Conservation (phyloP, 92 coral and sea anemone genomes). For the Paragorgia papillata region DNA sequence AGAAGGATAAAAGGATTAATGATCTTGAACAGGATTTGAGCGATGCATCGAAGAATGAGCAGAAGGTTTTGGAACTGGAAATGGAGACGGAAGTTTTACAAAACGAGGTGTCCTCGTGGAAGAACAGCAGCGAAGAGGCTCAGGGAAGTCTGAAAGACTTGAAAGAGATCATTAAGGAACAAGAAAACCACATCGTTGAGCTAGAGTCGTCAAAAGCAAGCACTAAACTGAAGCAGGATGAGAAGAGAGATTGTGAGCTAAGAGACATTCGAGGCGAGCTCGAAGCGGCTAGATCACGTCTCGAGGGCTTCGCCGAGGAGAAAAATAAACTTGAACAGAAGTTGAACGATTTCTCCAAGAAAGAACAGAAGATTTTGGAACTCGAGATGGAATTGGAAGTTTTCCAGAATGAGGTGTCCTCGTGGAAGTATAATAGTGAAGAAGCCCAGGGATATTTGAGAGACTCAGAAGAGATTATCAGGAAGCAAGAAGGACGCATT, state of each 20-base stretch:
- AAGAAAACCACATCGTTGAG: not conserved
- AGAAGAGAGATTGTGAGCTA: not conserved
- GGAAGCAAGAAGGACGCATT: not conserved
- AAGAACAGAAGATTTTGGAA: constrained; percentile 4
- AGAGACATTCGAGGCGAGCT: constrained; percentile 11
- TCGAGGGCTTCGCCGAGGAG: constrained; percentile 20
- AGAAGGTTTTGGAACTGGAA: constrained; percentile 9
- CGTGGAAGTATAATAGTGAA: not conserved
- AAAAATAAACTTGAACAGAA: not conserved
- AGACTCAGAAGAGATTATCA: constrained; percentile 1
- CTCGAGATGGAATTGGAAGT: constrained; percentile 35
- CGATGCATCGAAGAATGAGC: not conserved
- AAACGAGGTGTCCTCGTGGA: constrained; percentile 3
- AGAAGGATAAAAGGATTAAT: constrained; percentile 14
- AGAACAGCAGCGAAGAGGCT: not conserved
- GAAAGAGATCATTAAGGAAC: constrained; percentile 8
- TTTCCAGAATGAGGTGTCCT: constrained; percentile 6
- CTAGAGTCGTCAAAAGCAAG: not conserved
- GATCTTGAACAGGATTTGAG: constrained; percentile 10
- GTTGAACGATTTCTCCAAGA: not conserved
- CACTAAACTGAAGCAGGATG: not conserved
- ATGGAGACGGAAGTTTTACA: constrained; percentile 29
- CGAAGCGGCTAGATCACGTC: constrained; percentile 13
- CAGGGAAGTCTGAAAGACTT: not conserved
- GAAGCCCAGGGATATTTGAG: not conserved